Evolutionary conservation across 2,113 vertebrate species (phyloP), one percentile per base, ranked within the genome.

Genomic region (Cisticola juncidis): DNA sequence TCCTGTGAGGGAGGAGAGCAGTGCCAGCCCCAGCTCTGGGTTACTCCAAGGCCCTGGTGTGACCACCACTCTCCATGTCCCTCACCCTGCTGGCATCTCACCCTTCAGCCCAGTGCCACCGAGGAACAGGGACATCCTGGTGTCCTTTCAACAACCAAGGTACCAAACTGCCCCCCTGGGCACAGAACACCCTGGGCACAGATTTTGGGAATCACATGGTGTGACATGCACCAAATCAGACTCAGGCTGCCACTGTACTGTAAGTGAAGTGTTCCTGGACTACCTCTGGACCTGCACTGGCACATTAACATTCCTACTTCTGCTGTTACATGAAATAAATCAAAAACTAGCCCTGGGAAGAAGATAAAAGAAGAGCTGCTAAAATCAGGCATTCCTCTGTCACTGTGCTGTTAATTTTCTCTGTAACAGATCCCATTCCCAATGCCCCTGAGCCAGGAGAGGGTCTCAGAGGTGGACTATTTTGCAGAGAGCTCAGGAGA

Each of bases 361-460:
- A 29, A 24, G 79, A 86, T 16, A 68, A 92, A 90, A 80, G 50
- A 56, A 74, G 33, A 23, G 6, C 42, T 36, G 13, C 44, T 69
- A 56, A 94, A 89, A 69, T 24, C 68, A 74, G 88, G 81, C 51
- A 68, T 61, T 90, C 81, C 53, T 68, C 71, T 87, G 92, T 40
- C 76, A 33, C 9, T 88, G 35, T 82, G 33, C n/a, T 70, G 82
- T 70, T 95, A 79, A 89, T 88, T 96, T 95, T 64, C 60, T 36
- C 47, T 66, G 14, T 88, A 92, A 42, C 76, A 89, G 66, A 62
- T 36, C 33, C 2, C 51, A n/a, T 74, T 86, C 51, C 61, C 90
- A 61, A 8, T 5, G 5, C n/a, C 29, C 35, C n/a, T 3, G 58
- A 57, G 82, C 48, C 38, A 38, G 38, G 9, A 38, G 38, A 38